Base-by-base conservation (phyloP, 2,797 vertebrate genomes). In the Hafferia zeledoni region DNA sequence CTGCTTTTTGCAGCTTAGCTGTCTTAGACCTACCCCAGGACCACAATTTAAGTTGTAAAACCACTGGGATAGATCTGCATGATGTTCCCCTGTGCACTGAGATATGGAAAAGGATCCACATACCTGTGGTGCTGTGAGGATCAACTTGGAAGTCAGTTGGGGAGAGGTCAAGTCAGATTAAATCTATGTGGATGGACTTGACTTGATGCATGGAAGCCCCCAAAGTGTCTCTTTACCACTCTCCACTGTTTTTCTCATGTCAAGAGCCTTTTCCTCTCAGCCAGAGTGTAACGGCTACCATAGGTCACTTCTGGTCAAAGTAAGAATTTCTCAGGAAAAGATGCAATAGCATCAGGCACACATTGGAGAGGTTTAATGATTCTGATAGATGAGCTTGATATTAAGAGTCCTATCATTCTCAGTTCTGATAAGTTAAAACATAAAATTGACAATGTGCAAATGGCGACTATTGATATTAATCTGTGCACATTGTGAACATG, bases 61-160 rank as follows among this genome's bases (percentile, higher is more conserved):
- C 18, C 2, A 1, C 18, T 49, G 22, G 24, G 28, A 37, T 31
- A 28, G 31, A 30, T 24, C 44, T 37, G 6, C 13, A 64, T n/a
- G 25, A 5, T 44, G 41, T 7, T 89, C 25, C 17, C 16, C 31
- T 31, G 22, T 31, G 46, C n/a, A 5, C 22, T 0, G 0, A 91
- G 87, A 78, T 23, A 78, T 0, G 2, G 31, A 59, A 74, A 44
- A 43, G 23, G 9, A 8, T 41, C 33, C 14, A 8, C 1, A 1
- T 0, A 1, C 30, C 44, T 71, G 12, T 79, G 53, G 17, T 83
- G 28, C 33, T 74, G 14, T 3, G 3, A 50, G 18, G 3, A 60
- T 64, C 18, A 23, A 5, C 31, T 33, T 91, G n/a, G n/a, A 57
- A 49, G 16, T 33, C 35, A 64, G 13, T 0, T 8, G 3, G 5